Conservation (phyloP, 1,140 invertebrate genomes). For the Bilobella aurantiaca region DNA sequence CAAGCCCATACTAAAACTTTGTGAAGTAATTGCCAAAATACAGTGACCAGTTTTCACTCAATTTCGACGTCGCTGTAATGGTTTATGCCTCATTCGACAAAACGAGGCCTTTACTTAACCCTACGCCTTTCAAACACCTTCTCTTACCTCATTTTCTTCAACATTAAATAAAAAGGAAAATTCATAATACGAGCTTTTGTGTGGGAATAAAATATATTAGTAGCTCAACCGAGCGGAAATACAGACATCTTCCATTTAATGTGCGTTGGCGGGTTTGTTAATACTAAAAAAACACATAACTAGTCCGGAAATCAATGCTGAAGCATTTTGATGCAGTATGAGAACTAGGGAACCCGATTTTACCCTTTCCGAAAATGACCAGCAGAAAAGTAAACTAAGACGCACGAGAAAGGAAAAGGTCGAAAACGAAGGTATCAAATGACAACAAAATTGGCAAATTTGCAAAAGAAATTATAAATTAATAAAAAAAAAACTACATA, state of each 20-base stretch:
- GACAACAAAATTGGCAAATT: too few relatives aligned
- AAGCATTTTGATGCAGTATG: slow-evolving; percentile 10
- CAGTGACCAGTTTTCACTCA: background rate
- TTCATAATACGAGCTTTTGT: background rate
- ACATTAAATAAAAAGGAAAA: slow-evolving; percentile 1
- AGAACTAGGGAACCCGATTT: slow-evolving; percentile 32
- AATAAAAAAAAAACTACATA: too few relatives aligned
- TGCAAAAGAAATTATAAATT: too few relatives aligned
- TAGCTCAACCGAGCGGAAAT: background rate
- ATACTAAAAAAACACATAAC: too few relatives aligned
- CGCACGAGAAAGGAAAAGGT: too few relatives aligned
- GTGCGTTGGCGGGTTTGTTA: too few relatives aligned
- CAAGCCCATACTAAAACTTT: background rate
- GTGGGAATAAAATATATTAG: background rate
- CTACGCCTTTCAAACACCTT: background rate
- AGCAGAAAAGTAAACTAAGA: too few relatives aligned
- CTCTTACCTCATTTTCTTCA: background rate
- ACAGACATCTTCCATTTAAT: too few relatives aligned
- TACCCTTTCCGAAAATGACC: too few relatives aligned
- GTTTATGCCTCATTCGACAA: background rate
- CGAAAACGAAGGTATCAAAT: too few relatives aligned
- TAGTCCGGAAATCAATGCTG: slow-evolving; percentile 3
- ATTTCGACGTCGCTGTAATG: too few relatives aligned
- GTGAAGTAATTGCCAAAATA: background rate
- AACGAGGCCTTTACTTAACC: background rate